phyloP scores from a whole-genome alignment of 2,113 vertebrate species.

The Columbina picui region DNA sequence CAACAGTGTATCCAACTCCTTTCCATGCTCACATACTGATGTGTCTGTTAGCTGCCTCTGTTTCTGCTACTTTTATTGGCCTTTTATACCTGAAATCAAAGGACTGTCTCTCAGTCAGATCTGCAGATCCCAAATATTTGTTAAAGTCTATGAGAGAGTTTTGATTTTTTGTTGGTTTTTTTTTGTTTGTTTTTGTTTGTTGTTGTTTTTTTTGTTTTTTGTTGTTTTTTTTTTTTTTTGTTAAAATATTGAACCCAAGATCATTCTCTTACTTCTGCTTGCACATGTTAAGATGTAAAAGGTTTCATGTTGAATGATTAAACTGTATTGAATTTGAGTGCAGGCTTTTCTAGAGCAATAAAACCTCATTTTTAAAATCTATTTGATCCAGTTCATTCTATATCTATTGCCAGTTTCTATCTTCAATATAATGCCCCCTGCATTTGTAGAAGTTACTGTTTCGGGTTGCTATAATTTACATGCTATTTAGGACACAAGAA shows the following conservation, averaged over 20 bases:
- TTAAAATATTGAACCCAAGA: not conserved
- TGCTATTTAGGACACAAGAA: not conserved
- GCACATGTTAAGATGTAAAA: not conserved
- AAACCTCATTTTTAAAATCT: not conserved
- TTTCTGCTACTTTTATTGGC: not conserved
- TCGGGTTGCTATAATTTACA: not conserved
- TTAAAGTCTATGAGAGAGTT: not conserved
- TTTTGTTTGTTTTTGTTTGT: no score
- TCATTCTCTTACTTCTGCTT: not conserved
- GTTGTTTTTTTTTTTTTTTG: no score
- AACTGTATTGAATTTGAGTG: not conserved
- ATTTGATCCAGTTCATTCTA: not conserved
- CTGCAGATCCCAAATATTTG: not conserved
- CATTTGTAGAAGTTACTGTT: not conserved
- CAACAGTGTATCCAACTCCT: not conserved
- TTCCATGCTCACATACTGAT: not conserved
- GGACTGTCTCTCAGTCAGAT: not conserved
- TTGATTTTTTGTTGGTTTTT: no score
- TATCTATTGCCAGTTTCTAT: not conserved
- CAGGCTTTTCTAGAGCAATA: not conserved
- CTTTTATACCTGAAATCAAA: not conserved
- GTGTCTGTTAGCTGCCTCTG: not conserved
- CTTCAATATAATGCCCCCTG: not conserved
- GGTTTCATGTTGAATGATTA: not conserved
- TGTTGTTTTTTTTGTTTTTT: no score